Percentiles rank a stretch among this genome's conserved stretches.
Conservation (phyloP, 2,888 invertebrate species). For the Phymatocera aterrima region DNA sequence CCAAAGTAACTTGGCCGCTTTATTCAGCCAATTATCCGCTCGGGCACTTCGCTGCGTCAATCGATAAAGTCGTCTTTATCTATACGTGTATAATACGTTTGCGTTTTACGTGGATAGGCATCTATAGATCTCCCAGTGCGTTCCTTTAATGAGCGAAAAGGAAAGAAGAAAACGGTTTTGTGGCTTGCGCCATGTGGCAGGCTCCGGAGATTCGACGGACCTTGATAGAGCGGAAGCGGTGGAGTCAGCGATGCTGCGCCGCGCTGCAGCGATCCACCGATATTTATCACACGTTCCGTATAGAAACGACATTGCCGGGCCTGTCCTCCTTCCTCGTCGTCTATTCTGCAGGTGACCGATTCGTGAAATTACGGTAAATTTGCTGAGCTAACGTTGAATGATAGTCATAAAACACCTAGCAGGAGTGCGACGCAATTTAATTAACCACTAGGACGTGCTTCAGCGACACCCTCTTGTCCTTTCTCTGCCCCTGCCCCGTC, state of each 20-base stretch:
- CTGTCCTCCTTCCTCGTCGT: slow-evolving; percentile 27
- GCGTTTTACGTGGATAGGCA: background rate
- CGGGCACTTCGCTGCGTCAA: slow-evolving; percentile 5
- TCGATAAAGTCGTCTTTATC: slow-evolving; percentile 13
- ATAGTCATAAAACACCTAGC: slow-evolving; percentile 18
- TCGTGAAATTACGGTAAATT: slow-evolving; percentile 55
- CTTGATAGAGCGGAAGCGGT: slow-evolving; percentile 32
- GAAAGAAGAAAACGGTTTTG: slow-evolving; percentile 10
- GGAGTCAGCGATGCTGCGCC: slow-evolving; percentile 42
- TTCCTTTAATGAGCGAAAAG: background rate
- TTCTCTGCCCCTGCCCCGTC: too few relatives aligned
- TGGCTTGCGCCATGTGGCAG: slow-evolving; percentile 40
- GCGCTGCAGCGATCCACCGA: slow-evolving; percentile 46
- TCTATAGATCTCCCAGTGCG: too few relatives aligned
- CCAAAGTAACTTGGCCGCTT: background rate
- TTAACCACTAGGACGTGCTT: slow-evolving; percentile 16
- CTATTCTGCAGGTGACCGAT: slow-evolving; percentile 39
- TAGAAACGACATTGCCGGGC: slow-evolving; percentile 40
- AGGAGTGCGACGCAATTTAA: slow-evolving; percentile 2
- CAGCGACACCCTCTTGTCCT: background rate
- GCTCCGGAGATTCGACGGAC: slow-evolving; percentile 34
- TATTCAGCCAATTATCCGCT: slow-evolving; percentile 20
- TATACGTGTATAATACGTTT: too few relatives aligned
- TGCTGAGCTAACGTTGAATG: background rate
- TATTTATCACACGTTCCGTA: slow-evolving; percentile 50